Base-by-base conservation (phyloP, 2,113 vertebrate genomes). In the Cranoglanis bouderius region DNA sequence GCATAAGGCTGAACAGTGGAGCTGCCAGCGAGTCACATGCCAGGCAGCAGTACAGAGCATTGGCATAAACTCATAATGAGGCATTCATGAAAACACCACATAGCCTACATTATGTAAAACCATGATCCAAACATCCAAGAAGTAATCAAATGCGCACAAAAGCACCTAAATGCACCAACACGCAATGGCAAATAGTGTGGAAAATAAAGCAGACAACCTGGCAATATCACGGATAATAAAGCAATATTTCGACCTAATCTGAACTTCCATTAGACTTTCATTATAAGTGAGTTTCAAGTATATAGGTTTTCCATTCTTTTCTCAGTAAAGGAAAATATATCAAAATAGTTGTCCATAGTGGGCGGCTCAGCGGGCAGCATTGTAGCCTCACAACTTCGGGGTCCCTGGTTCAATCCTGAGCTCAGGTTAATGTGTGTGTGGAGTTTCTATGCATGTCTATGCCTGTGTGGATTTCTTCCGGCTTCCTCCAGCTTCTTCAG, bases 21-120 rank as follows among this genome's bases (percentile, higher is more conserved):
- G 84, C 72, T 74, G 57, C 38, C 70, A 91, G 85, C 61, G 74
- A 91, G 92, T 95, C 95, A 94, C 94, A 93, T 95, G 94, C 87
- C 87, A 87, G 38, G 77, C 87, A 87, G 91, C 55, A 70, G 89
- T 85, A 75, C 92, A 61, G 35, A 88, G 85, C 84, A 75, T 65
- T 84, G 65, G 38, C 85, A 89, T 85, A 4, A 84, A 88, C 84
- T 92, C 86, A 94, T 94, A 90, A 95, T 93, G 90, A 92, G 21
- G 91, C 92, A 92, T 95, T 96, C 93, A 94, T 92, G 72, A 91
- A 91, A 84, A 90, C 85, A 87, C 74, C 84, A 77, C 75, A 89
- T 59, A 82, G 49, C 67, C 72, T 49, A 84, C 88, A 88, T 89
- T 89, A 86, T 88, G 63, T 82, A 72, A 87, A 55, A 81, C 21